phyloP scores from a whole-genome alignment of 2,888 invertebrate genomes.

The Keiferia lycopersicella region DNA sequence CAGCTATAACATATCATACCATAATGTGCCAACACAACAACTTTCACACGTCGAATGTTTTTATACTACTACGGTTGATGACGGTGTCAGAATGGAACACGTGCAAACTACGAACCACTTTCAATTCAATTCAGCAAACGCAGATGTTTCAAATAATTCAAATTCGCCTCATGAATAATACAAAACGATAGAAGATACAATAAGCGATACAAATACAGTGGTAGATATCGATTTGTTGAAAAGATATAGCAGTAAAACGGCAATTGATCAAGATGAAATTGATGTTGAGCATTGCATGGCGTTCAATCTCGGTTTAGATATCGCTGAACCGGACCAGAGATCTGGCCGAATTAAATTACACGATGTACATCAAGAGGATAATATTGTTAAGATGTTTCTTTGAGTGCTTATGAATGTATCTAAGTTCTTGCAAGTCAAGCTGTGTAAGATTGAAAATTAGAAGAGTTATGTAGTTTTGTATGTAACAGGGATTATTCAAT shows the following conservation, averaged over 20 bases:
- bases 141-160: slow-evolving; percentile 33
- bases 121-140: slow-evolving; percentile 43
- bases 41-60: slow-evolving; percentile 43
- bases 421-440: too few relatives aligned
- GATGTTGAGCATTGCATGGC: slow-evolving; percentile 49
- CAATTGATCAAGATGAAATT: slow-evolving; percentile 58
- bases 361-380: slow-evolving; percentile 37
- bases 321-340: slow-evolving; percentile 42
- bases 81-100: slow-evolving; percentile 35
- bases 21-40: slow-evolving; percentile 30
- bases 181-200: slow-evolving; percentile 50
- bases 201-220: slow-evolving; percentile 44
- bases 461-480: not conserved
- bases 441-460: too few relatives aligned
- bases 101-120: slow-evolving; percentile 41
- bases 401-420: not conserved
- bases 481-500: too few relatives aligned
- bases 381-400: slow-evolving; percentile 11
- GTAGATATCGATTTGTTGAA: slow-evolving; percentile 55
- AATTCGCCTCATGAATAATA: slow-evolving; percentile 47
- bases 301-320: slow-evolving; percentile 54
- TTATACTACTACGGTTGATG: slow-evolving; percentile 36
- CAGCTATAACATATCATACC: slow-evolving; percentile 30
- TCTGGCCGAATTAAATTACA: slow-evolving; percentile 39
- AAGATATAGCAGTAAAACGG: slow-evolving; percentile 53